A percentile compares a stretch with the other conserved stretches of the same genome.
Conservation (phyloP, 1,140 invertebrate genomes). For the Neotoxoptera formosana region DNA sequence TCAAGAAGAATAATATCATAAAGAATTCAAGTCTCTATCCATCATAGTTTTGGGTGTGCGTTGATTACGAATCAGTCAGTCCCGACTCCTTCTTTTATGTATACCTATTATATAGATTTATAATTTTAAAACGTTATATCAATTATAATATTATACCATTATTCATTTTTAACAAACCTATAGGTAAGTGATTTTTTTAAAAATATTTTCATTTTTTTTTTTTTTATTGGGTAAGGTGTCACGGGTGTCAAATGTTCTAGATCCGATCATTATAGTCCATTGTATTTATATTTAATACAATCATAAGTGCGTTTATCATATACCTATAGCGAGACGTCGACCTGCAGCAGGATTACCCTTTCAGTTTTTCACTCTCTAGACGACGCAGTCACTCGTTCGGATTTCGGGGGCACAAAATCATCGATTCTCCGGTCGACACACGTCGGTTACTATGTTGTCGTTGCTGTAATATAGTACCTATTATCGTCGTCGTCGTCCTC, state of each 20-base stretch:
- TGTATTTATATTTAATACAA: too few species aligned
- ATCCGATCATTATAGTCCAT: background rate
- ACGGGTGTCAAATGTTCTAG: background rate
- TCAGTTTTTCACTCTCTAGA: background rate
- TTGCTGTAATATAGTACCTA: background rate
- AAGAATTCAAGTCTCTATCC: background rate
- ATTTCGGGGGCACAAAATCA: background rate
- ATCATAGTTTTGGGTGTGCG: background rate
- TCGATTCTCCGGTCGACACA: background rate
- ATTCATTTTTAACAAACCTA: background rate
- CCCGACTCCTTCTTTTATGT: too few species aligned
- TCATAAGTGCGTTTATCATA: too few species aligned
- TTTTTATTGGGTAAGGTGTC: background rate
- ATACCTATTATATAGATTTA: too few species aligned
- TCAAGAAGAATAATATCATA: background rate
- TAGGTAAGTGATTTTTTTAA: too few species aligned
- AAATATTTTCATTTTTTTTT: too few species aligned
- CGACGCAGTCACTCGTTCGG: background rate
- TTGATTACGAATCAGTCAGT: too few species aligned
- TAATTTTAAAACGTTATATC: too few species aligned
- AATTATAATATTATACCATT: background rate
- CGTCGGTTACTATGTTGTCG: background rate
- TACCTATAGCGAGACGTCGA: background rate
- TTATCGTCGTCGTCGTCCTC: background rate
- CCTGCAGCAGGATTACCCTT: background rate